Evolutionary conservation across 2,113 vertebrate species (phyloP), one percentile per base, ranked within the genome.

Genomic region (Leiothrix lutea): DNA sequence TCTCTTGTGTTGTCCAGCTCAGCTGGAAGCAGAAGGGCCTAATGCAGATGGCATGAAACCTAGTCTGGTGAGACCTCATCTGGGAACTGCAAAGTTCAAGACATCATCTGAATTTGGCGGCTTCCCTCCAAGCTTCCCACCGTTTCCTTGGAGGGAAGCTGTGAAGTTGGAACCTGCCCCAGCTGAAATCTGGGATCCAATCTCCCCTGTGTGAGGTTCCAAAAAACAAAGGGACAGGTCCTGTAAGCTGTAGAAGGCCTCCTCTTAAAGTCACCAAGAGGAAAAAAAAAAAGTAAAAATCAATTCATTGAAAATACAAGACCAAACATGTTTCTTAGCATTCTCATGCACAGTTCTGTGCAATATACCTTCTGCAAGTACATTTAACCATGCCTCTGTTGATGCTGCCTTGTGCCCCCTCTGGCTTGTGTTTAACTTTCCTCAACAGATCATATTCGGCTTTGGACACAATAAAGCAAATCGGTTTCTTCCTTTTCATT

Each of bases 401-500:
- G 31, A 38, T 60, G 29, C 20, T 48, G 69, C 15, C 22, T 65
- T 67, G 60, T 24, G 11, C 21, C 61, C 22, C 19, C 73, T 56
- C 61, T 50, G 20, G 24, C 19, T 88, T 78, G 3, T 56, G 45
- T 85, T 73, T 91, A 44, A 60, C 69, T 50, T 56, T 62, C 8
- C 35, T 36, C 24, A 64, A 29, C 9, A 90, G 78, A 83, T 66
- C 67, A 86, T 42, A 45, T n/a, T 73, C 29, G 66, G 62, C 66
- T 35, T 84, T 87, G 84, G 93, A 87, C 54, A 72, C 31, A 84
- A 65, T 38, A 92, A 94, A 92, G 78, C 69, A 84, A 92, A 91
- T 74, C 82, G 44, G 58, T 88, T 95, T 80, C 83, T 85, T 82
- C 72, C 21, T 80, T 95, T 97, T 95, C 88, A 94, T 96, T 91